Base-by-base conservation (phyloP, 2,113 vertebrate genomes). In the Loxodonta africana region DNA sequence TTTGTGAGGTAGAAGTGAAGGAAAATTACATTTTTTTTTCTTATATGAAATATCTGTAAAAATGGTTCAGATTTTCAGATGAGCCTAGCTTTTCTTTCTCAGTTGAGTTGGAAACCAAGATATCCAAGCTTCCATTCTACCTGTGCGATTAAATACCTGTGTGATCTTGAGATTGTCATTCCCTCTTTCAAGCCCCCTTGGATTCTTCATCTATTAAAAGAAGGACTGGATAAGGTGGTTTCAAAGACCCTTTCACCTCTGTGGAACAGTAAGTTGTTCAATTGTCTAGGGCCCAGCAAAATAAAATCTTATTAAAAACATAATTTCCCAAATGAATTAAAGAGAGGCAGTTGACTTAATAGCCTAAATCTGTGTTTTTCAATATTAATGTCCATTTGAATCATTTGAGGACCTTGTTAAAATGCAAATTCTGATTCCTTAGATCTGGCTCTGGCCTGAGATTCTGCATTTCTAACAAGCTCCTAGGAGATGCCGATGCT, bases 241-340 rank as follows among this genome's bases (percentile, higher is more conserved):
- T 95, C 33, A 83, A 83, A 67, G 46, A 86, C 28, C 4, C 25
- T 7, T 57, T 8, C 12, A 41, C 21, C 1, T 74, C 30, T 57
- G 60, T 65, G 25, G 2, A 51, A 88, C 63, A 71, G 48, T 63
- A 44, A 17, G 5, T 30, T 69, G 33, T 41, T 83, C 25, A 30
- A 73, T 89, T 57, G 18, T 78, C 4, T 30, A 63, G 46, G 73
- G 23, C 6, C 6, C 26, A 83, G 53, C 51, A 62, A 97, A 94
- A 83, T 78, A 84, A 90, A 90, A 74, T 82, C 26, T 73, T 88
- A 89, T 90, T 82, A 33, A 87, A 63, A 8, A 74, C 23, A 74
- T 94, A 30, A 26, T 73, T 76, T 81, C 87, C 28, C 46, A 78
- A 84, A 28, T 8, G 53, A 85, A 53, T 78, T 76, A 44, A 87